Evolutionary conservation across 2,888 invertebrate genomes (phyloP).

Genomic region (Coelogynopora nodosa): DNA sequence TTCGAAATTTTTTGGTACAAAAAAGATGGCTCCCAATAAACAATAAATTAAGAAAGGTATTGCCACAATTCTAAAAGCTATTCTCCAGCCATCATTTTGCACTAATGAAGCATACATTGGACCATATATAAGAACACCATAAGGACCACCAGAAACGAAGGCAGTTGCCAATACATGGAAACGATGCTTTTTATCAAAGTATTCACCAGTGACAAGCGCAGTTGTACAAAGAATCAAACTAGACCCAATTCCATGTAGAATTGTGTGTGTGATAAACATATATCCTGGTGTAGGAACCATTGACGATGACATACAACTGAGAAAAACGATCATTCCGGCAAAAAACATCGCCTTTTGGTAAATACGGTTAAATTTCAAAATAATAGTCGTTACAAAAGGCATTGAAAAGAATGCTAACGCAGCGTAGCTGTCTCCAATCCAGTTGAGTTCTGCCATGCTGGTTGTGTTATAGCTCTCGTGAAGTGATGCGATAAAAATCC

Average conservation of each 20-base stretch:
- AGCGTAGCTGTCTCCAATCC: constrained; percentile 48
- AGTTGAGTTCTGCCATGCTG: constrained; percentile 43
- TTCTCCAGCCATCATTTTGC: constrained; percentile 41
- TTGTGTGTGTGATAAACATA: constrained; percentile 45
- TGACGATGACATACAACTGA: constrained; percentile 45
- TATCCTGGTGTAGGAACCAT: constrained; percentile 42
- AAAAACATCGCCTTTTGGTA: constrained; percentile 42
- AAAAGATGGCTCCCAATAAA: constrained; percentile 25
- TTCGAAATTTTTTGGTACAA: constrained; percentile 29
- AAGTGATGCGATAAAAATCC: constrained; percentile 43
- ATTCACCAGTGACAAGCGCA: constrained; percentile 45
- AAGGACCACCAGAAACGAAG: constrained; percentile 46
- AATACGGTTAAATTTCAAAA: constrained; percentile 23
- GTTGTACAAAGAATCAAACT: constrained; percentile 45
- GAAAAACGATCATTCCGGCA: constrained; percentile 43
- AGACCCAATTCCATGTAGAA: constrained; percentile 46
- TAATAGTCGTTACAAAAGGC: constrained; percentile 44
- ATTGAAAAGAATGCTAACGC: constrained; percentile 46
- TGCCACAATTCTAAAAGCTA: constrained; percentile 43
- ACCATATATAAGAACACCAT: constrained; percentile 45
- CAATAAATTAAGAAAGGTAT: constrained; percentile 41
- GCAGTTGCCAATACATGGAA: constrained; percentile 45
- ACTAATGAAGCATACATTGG: constrained; percentile 42
- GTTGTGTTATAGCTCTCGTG: constrained; percentile 41
- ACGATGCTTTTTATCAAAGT: constrained; percentile 45